Evolutionary conservation across 2,797 vertebrate species (phyloP).

Genomic region (Epinephelus malabaricus): DNA sequence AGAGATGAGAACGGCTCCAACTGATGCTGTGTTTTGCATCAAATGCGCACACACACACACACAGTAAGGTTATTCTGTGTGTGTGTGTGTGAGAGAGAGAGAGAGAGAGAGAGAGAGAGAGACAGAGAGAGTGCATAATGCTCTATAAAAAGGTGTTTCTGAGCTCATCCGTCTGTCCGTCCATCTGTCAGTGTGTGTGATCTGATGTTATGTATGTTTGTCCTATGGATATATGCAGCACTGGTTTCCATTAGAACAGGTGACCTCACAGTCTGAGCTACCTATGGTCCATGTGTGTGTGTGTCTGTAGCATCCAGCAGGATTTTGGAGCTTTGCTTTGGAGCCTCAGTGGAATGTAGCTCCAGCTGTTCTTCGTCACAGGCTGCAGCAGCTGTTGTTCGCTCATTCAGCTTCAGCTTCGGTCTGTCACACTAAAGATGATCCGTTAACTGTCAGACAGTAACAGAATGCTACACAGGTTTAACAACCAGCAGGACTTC

Average conservation of each 20-base stretch:
- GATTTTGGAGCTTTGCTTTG: conserved; percentile 48
- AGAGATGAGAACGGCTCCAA: too few species aligned
- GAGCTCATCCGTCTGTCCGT: conserved; percentile 2
- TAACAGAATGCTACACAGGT: background rate
- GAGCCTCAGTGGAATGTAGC: conserved; percentile 54
- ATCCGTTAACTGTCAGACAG: background rate
- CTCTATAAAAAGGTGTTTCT: conserved; percentile 22
- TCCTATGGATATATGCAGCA: background rate
- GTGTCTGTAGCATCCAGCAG: conserved; percentile 23
- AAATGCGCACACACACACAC: too few species aligned
- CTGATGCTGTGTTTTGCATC: too few species aligned
- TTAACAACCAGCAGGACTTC: too few species aligned
- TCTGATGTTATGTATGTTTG: background rate
- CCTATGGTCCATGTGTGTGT: background rate
- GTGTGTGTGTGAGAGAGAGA: too few species aligned
- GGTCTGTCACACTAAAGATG: background rate
- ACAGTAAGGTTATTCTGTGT: too few species aligned
- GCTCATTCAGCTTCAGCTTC: background rate
- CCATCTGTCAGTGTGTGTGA: background rate
- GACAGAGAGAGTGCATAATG: background rate
- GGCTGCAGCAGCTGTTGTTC: conserved; percentile 39
- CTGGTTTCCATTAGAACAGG: conserved; percentile 23
- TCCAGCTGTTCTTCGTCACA: conserved; percentile 35
- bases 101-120: too few species aligned
- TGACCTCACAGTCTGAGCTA: conserved; percentile 6